These are phyloP conservation scores for Gymnothorax javanicus DNA, from an alignment of 2,797 vertebrate genomes.

Conservation along the genomic window DNA sequence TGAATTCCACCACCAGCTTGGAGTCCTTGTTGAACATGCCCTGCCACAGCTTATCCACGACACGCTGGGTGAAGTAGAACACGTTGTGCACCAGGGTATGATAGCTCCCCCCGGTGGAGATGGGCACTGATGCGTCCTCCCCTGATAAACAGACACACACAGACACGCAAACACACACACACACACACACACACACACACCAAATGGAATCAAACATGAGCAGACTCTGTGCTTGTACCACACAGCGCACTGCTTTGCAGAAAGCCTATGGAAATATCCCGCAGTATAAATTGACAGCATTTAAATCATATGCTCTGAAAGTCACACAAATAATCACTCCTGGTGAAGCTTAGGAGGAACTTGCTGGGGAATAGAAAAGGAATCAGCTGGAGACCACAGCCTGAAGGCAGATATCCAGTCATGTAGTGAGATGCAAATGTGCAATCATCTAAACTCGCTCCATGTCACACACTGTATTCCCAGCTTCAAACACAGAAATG, in stretches of 20 bases:
- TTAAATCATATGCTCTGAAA: not conserved
- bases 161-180: slow-evolving; percentile 2
- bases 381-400: not conserved
- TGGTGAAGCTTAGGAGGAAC: not conserved
- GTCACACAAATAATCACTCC: not conserved
- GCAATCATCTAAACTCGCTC: not conserved
- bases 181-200: not conserved
- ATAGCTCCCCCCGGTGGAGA: slow-evolving; percentile 92
- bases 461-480: not conserved
- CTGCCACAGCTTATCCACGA: slow-evolving; percentile 99
- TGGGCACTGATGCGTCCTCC: slow-evolving; percentile 93
- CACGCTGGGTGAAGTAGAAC: slow-evolving; percentile 96
- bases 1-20: slow-evolving; percentile 97
- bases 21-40: slow-evolving; percentile 99
- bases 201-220: not conserved
- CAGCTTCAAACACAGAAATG: not conserved
- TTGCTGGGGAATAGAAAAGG: not conserved
- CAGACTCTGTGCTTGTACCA: not conserved
- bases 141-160: slow-evolving; percentile 66
- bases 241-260: not conserved
- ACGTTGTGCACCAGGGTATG: slow-evolving; percentile 97
- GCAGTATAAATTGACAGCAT: not conserved
- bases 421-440: not conserved
- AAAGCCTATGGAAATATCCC: not conserved
- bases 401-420: not conserved